Evolutionary conservation across 2,113 vertebrate species (phyloP), one percentile per base, ranked within the genome.

Genomic region (Eubucco bourcierii): DNA sequence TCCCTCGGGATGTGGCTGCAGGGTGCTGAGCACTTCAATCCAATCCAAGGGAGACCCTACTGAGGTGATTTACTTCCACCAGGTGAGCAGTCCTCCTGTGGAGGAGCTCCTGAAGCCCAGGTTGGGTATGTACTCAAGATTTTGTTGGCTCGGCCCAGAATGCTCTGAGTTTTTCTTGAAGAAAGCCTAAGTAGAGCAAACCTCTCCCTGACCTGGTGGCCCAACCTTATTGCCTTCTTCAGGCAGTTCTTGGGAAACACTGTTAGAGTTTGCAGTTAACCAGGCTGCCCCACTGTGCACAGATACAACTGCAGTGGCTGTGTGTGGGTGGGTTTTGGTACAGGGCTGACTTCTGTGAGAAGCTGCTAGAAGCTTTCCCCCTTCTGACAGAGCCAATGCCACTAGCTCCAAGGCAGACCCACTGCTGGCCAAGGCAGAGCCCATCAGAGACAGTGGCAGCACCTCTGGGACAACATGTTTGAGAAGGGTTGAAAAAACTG

Each of bases 211-310:
- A 60, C 79, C 79, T 80, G 95, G 90, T 90, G 93, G 95, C 95
- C 94, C 77, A 82, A 68, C 87, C 56, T 60, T 87, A 94, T 80
- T 88, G 76, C 65, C 94, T 85, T 80, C 91, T 91, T 44, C 87
- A 13, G 53, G 80, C 4, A 58, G 65, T 6, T 81, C 74, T 84
- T 25, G 14, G 58, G 9, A 61, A 80, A 68, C 68, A 77, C 90
- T 74, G 64, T 85, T 20, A 34, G 79, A 20, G 41, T 68, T 28
- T 4, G 9, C 76, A 33, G 89, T 27, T 59, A 72, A n/a, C 11
- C 14, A 29, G 84, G 65, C 70, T 34, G 33, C 68, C 72, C 33
- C 76, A 3, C 65, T 5, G 44, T 39, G 89, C 7, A 31, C 6
- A 56, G 9, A n/a, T n/a, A 56, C 20, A 24, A 2, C 5, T 6